These are phyloP conservation scores for Phalacrocorax carbo DNA, from an alignment of 2,113 vertebrate species.

Conservation along the genomic window DNA sequence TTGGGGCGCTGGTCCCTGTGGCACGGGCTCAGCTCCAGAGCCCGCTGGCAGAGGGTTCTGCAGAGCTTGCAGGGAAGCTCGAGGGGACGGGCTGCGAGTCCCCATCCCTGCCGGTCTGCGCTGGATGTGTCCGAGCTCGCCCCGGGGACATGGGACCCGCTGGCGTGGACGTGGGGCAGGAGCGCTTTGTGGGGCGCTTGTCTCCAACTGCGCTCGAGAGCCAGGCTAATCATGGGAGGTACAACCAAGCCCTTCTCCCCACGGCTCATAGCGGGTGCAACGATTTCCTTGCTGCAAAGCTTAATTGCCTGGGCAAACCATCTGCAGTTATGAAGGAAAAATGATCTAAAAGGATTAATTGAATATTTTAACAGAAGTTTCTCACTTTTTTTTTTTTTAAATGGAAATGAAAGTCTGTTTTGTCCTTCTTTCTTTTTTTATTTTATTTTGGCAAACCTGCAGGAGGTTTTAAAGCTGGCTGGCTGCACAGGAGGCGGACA, in stretches of 20 bases:
- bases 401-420: not conserved
- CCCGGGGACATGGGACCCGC: fast-evolving
- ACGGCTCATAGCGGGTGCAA: fast-evolving
- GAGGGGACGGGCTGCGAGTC: fast-evolving
- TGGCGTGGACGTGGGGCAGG: fast-evolving
- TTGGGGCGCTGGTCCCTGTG: not conserved
- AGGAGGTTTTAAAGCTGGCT: not conserved
- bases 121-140: not conserved
- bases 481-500: not conserved
- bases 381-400: not conserved
- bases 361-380: not conserved
- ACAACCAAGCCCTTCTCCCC: not conserved
- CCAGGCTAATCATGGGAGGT: fast-evolving
- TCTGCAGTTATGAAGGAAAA: not conserved
- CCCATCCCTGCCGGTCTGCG: fast-evolving
- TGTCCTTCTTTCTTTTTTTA: not conserved
- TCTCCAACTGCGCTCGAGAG: not conserved
- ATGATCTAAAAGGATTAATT: fast-evolving
- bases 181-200: fast-evolving
- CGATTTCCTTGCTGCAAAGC: not conserved
- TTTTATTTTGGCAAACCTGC: not conserved
- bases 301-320: fast-evolving
- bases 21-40: not conserved
- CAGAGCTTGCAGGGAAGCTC: not conserved
- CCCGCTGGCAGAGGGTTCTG: not conserved